phyloP scores from a whole-genome alignment of 2,797 vertebrate species.

The Parauchenoglanis punctatus region DNA sequence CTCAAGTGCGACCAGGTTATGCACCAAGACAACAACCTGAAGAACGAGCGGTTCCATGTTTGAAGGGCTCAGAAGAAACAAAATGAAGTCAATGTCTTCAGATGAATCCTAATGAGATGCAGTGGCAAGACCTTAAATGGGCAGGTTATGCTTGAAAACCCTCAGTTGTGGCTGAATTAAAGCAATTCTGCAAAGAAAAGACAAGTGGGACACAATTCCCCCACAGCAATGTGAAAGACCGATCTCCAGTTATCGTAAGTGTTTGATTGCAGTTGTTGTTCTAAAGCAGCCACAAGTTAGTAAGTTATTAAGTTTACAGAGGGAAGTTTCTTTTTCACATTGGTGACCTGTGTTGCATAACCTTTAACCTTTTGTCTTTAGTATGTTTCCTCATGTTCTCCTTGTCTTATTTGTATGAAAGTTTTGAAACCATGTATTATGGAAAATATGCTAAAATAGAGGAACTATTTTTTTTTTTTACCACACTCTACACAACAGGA shows the following conservation, averaged over 20 bases:
- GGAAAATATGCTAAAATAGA: not conserved
- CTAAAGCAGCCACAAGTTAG: not conserved
- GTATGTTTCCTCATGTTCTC: not conserved
- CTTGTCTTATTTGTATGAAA: not conserved
- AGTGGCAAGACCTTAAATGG: not conserved
- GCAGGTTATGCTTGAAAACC: not conserved
- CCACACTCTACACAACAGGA: not conserved
- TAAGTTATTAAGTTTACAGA: not conserved
- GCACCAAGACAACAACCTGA: not conserved
- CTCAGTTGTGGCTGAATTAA: not conserved
- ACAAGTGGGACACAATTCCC: not conserved
- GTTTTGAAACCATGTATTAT: not conserved
- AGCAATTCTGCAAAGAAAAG: not conserved
- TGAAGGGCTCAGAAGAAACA: not conserved
- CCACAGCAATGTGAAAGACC: not conserved
- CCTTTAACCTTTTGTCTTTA: not conserved
- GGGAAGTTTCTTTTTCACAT: not conserved
- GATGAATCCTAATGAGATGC: not conserved
- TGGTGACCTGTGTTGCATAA: not conserved
- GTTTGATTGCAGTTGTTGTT: not conserved
- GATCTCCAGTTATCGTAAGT: not conserved
- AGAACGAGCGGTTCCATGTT: not conserved
- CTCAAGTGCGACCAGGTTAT: not conserved
- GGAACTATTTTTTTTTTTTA: not conserved
- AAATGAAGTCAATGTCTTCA: not conserved